Evolutionary conservation across 1,140 invertebrate species (phyloP).

Genomic region (Mya arenaria): DNA sequence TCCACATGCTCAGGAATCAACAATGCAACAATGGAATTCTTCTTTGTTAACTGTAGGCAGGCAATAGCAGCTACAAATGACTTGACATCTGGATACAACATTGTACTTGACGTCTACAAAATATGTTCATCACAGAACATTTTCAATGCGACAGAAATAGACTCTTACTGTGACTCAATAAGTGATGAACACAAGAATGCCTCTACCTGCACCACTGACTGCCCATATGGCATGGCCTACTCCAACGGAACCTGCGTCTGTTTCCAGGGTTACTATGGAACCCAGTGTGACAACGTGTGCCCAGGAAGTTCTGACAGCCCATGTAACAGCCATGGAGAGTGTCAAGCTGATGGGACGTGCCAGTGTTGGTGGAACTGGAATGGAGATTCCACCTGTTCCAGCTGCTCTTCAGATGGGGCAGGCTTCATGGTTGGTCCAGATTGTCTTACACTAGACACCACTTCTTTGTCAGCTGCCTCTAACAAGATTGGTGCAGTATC

Average conservation of each 20-base stretch:
- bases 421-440: constrained; percentile 51
- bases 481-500: constrained; percentile 53
- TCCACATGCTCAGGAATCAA: constrained; percentile 10
- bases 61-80: constrained; percentile 36
- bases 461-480: not conserved
- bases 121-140: constrained; percentile 43
- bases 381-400: constrained; percentile 52
- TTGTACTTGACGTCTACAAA: constrained; percentile 38
- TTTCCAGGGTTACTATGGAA: constrained; percentile 60
- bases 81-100: constrained; percentile 26
- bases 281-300: constrained; percentile 49
- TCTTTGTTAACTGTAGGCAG: constrained; percentile 58
- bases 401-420: constrained; percentile 36
- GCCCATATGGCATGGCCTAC: constrained; percentile 53
- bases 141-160: not conserved
- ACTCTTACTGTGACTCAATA: constrained; percentile 4
- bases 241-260: constrained; percentile 56
- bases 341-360: constrained; percentile 57
- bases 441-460: constrained; percentile 56
- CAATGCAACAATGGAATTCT: constrained; percentile 50
- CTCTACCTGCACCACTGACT: constrained; percentile 44
- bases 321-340: constrained; percentile 63
- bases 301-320: constrained; percentile 61
- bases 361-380: constrained; percentile 65
- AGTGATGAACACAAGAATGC: constrained; percentile 10